Conservation (phyloP, 1,140 invertebrate species). For the Mycetomoellerius zeteki region DNA sequence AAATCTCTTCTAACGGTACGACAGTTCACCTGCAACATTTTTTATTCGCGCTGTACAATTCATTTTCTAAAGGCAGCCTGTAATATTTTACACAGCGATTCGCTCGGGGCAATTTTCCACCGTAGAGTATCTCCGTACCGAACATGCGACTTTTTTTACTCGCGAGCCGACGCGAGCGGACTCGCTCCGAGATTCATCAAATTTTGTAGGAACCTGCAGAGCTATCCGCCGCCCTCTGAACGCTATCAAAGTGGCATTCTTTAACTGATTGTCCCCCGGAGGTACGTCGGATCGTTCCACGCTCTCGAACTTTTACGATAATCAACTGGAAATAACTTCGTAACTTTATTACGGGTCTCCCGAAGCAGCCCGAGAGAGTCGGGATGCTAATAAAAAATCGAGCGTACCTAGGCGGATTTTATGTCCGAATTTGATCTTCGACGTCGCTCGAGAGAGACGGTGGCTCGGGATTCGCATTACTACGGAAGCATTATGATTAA, state of each 20-base stretch:
- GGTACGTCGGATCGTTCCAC: constrained; percentile 75
- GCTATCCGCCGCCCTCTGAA: constrained; percentile 67
- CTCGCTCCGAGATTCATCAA: constrained; percentile 76
- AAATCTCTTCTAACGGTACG: constrained; percentile 45
- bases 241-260: constrained; percentile 81
- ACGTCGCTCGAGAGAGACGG: constrained; percentile 43
- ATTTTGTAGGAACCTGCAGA: constrained; percentile 74
- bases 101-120: constrained; percentile 58
- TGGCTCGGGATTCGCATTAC: constrained; percentile 9
- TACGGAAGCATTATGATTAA: constrained; percentile 48
- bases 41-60: constrained; percentile 21
- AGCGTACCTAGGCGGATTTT: constrained; percentile 65
- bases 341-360: constrained; percentile 80
- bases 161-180: constrained; percentile 20
- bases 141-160: constrained; percentile 50
- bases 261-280: constrained; percentile 81
- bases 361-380: constrained; percentile 31
- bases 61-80: constrained; percentile 58
- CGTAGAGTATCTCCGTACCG: constrained; percentile 45
- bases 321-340: constrained; percentile 82
- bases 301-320: constrained; percentile 80
- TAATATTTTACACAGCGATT: constrained; percentile 44
- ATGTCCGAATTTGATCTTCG: constrained; percentile 49
- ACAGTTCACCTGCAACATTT: constrained; percentile 32
- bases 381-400: constrained; percentile 68